Conservation (phyloP, 2,888 invertebrate species). For the Campoplex capitator region DNA sequence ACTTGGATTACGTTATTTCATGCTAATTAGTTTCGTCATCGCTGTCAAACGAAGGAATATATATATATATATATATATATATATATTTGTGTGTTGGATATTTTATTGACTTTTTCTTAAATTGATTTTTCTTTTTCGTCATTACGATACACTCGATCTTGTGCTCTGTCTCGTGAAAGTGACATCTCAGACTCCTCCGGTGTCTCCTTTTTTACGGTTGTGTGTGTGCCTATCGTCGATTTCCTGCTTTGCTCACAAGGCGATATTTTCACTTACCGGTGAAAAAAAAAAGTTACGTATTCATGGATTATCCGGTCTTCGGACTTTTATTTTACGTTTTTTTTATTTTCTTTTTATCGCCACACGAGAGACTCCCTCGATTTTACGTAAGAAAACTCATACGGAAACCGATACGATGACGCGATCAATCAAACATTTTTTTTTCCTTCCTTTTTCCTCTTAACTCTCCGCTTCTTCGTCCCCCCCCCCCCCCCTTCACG, state of each 20-base stretch:
- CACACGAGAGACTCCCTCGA: neutral
- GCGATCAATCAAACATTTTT: constrained; percentile 19
- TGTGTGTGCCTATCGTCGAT: constrained; percentile 28
- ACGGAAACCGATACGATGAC: constrained; percentile 28
- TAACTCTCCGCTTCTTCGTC: neutral
- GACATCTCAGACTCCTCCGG: constrained; percentile 49
- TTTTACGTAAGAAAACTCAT: constrained; percentile 7
- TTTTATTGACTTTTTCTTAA: neutral
- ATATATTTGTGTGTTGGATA: too few species aligned
- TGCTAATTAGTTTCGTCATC: constrained; percentile 31
- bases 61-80: neutral
- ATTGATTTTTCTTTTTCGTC: neutral
- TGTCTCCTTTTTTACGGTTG: neutral
- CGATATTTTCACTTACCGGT: constrained; percentile 1
- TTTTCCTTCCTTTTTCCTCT: neutral
- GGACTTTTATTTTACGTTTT: neutral
- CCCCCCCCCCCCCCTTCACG: neutral
- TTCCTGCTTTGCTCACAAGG: constrained; percentile 62
- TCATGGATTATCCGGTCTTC: constrained; percentile 53
- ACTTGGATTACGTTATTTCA: neutral
- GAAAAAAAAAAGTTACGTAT: constrained; percentile 47
- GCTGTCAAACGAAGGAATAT: neutral
- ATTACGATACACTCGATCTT: neutral
- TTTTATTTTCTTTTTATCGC: constrained; percentile 24
- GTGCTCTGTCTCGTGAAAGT: constrained; percentile 46